Percentiles rank a stretch among this genome's conserved stretches.
Evolutionary conservation across 2,113 vertebrate species (phyloP).

Genomic region (Chaetura pelagica): DNA sequence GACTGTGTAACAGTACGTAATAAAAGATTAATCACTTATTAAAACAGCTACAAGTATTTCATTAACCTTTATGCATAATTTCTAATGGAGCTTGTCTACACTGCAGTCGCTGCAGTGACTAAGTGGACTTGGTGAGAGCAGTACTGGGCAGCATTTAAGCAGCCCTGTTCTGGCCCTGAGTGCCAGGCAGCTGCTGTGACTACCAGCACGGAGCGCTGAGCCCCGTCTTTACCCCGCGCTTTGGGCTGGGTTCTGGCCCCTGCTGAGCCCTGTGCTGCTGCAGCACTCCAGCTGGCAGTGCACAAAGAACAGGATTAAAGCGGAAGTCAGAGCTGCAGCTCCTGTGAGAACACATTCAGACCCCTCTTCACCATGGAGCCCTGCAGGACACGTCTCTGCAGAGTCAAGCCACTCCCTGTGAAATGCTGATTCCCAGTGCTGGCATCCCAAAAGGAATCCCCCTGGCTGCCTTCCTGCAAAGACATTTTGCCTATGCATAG

Average conservation of each 20-base stretch:
- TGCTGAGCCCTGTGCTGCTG: neutral
- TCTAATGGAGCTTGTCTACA: slow-evolving; percentile 2
- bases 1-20: slow-evolving; percentile 31
- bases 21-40: slow-evolving; percentile 64
- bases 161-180: neutral
- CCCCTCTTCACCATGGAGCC: neutral
- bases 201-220: neutral
- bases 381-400: neutral
- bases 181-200: neutral
- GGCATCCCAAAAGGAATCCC: neutral
- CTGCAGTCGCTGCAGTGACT: neutral
- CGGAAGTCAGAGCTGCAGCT: neutral
- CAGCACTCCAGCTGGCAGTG: neutral
- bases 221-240: neutral
- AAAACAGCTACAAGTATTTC: slow-evolving; percentile 59
- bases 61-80: slow-evolving; percentile 68
- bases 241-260: neutral
- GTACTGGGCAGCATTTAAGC: neutral
- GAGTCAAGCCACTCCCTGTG: neutral
- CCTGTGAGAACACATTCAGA: neutral
- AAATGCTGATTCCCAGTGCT: neutral
- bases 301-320: neutral
- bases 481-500: neutral
- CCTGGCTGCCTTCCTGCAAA: neutral
- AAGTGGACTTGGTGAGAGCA: neutral